These are phyloP conservation scores for Euzophera pinguis DNA, from an alignment of 2,888 invertebrate species.

Conservation along the genomic window DNA sequence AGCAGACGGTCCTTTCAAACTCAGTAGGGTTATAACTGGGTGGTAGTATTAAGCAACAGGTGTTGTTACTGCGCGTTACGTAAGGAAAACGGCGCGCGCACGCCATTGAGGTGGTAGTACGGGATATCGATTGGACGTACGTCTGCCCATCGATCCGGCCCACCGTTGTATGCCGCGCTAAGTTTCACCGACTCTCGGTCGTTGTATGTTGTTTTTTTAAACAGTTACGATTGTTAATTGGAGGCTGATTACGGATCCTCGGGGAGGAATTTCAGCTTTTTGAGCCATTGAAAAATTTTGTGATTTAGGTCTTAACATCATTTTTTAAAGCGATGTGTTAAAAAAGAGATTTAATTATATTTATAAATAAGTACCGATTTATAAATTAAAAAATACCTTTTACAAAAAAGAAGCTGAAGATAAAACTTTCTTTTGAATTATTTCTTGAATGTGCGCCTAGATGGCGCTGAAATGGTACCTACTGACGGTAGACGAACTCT, in stretches of 20 bases:
- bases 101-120: constrained; percentile 69
- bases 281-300: background rate
- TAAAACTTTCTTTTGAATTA: too few relatives aligned
- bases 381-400: too few relatives aligned
- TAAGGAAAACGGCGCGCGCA: constrained; percentile 71
- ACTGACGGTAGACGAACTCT: too few relatives aligned
- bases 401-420: too few relatives aligned
- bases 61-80: constrained; percentile 69
- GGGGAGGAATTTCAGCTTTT: background rate
- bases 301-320: too few relatives aligned
- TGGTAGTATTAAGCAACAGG: constrained; percentile 74
- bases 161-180: constrained; percentile 39
- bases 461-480: too few relatives aligned
- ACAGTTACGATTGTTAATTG: constrained; percentile 18
- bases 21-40: constrained; percentile 58
- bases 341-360: too few relatives aligned
- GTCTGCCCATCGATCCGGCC: constrained; percentile 56
- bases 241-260: background rate
- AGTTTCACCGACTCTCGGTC: background rate
- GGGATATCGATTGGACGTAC: constrained; percentile 69
- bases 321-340: too few relatives aligned
- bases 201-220: constrained; percentile 26
- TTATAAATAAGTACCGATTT: too few relatives aligned
- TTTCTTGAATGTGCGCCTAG: too few relatives aligned
- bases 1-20: constrained; percentile 35